phyloP scores from a whole-genome alignment of 2,888 invertebrate genomes.

The Leucophenga montana region DNA sequence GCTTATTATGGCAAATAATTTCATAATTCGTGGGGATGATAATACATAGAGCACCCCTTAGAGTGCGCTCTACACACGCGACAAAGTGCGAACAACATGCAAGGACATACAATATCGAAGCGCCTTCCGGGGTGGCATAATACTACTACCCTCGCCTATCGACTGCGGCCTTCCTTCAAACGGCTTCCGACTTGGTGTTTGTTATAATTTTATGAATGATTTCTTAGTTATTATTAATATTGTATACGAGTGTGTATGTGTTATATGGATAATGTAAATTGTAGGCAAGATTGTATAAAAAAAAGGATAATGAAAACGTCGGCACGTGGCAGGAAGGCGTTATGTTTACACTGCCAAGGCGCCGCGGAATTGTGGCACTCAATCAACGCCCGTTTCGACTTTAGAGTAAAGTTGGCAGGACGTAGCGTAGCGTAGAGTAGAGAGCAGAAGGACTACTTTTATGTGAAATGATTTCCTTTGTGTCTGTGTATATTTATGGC shows the following conservation, averaged over 20 bases:
- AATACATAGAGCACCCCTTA: conserved; percentile 35
- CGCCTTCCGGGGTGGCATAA: conserved; percentile 29
- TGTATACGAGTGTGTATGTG: conserved; percentile 36
- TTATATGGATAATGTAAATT: no score
- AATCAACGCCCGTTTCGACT: conserved; percentile 18
- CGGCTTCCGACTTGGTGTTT: conserved; percentile 50
- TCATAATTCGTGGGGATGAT: conserved; percentile 72
- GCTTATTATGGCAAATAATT: conserved; percentile 73
- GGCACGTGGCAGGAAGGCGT: conserved; percentile 70
- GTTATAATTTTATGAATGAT: conserved; percentile 69
- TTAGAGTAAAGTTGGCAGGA: no score
- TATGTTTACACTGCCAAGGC: conserved; percentile 65
- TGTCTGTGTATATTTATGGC: conserved; percentile 43
- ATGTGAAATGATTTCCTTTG: conserved; percentile 62
- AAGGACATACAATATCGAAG: conserved; percentile 30
- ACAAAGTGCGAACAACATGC: conserved; percentile 56
- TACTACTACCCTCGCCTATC: conserved; percentile 13
- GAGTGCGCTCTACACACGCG: conserved; percentile 39
- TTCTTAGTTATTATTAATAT: conserved; percentile 60
- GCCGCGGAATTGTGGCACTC: conserved; percentile 36
- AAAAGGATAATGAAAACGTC: conserved; percentile 42
- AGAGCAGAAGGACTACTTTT: conserved; percentile 15
- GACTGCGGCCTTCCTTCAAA: no score
- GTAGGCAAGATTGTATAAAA: conserved; percentile 41
- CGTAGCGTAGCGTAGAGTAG: background rate